A percentile compares a stretch with the other conserved stretches of the same genome.
phyloP scores from a whole-genome alignment of 2,797 vertebrate species.

The Coracias cyanogaster region DNA sequence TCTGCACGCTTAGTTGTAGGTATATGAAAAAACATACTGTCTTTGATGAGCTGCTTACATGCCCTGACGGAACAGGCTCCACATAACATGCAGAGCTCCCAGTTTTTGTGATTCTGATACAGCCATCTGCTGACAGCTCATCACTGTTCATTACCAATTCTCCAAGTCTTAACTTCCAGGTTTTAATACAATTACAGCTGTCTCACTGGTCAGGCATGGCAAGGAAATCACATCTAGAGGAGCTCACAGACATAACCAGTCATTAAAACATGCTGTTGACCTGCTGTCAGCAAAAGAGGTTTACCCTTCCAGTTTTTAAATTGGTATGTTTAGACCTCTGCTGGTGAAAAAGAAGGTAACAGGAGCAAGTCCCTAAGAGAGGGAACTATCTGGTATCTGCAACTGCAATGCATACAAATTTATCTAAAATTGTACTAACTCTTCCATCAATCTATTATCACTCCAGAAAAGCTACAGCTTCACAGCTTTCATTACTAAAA shows the following conservation, averaged over 20 bases:
- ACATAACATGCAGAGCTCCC: not conserved
- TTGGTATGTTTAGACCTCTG: not conserved
- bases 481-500: not conserved
- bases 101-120: not conserved
- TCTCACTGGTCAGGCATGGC: not conserved
- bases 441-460: not conserved
- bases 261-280: not conserved
- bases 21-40: not conserved
- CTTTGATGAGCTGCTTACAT: not conserved
- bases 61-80: not conserved
- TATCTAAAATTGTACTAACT: not conserved
- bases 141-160: not conserved
- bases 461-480: not conserved
- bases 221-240: not conserved
- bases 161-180: not conserved
- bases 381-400: not conserved
- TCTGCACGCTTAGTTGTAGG: not conserved
- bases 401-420: not conserved
- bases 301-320: not conserved
- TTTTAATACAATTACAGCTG: not conserved
- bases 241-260: not conserved
- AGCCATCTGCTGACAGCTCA: not conserved
- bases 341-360: not conserved
- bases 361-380: not conserved
- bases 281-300: rapidly evolving